phyloP scores from a whole-genome alignment of 37 sponge, comb jelly and placozoan genomes.

The Axinella damicornis region DNA sequence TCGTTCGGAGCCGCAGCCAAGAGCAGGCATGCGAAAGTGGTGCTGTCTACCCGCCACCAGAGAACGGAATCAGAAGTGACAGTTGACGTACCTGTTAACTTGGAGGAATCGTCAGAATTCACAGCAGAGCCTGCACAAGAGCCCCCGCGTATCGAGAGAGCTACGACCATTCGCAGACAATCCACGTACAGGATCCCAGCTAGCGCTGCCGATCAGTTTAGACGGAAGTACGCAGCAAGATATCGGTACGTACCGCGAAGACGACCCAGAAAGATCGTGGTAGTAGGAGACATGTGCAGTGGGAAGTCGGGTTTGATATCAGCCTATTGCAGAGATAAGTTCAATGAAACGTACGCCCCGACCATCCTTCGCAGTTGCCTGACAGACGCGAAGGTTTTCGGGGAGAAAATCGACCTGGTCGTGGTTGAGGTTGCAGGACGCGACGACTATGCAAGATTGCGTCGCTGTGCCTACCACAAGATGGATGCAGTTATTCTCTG shows the following conservation, averaged over 20 bases:
- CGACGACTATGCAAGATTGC: slow-evolving; percentile 34
- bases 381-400: slow-evolving; percentile 35
- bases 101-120: no score
- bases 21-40: no score
- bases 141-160: no score
- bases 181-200: no score
- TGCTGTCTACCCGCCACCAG: no score
- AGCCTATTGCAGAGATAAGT: slow-evolving; percentile 51
- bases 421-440: slow-evolving; percentile 45
- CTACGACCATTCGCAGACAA: no score
- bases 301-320: slow-evolving; percentile 55
- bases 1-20: no score
- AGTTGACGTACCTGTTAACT: no score
- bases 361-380: slow-evolving; percentile 16
- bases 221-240: not conserved
- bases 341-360: slow-evolving; percentile 38
- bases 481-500: slow-evolving; percentile 46
- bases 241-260: not conserved
- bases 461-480: slow-evolving; percentile 46
- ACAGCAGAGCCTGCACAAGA: no score
- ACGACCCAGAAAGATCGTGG: slow-evolving; percentile 54
- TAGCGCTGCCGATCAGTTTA: no score
- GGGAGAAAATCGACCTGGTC: slow-evolving; percentile 47
- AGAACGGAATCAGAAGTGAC: no score
- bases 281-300: slow-evolving; percentile 61